Conservation (phyloP, 1,140 invertebrate genomes). For the Zaprionus ghesquierei region DNA sequence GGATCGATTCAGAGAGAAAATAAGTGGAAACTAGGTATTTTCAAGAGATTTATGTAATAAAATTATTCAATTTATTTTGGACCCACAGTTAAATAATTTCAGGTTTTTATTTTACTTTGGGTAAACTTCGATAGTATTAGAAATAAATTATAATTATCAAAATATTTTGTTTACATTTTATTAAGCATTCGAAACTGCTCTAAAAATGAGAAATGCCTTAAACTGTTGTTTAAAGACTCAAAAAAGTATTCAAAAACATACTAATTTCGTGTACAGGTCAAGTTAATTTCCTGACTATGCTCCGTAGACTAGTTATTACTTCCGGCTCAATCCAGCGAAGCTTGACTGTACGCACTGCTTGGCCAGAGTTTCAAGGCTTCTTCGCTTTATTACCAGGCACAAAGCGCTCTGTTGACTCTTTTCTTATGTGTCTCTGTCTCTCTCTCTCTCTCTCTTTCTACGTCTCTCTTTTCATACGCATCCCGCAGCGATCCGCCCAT, state of each 20-base stretch:
- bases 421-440: constrained; percentile 6
- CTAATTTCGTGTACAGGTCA: background rate
- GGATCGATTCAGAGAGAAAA: background rate
- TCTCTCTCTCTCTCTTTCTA: background rate
- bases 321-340: background rate
- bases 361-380: constrained; percentile 16
- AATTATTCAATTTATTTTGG: no score
- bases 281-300: background rate
- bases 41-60: no score
- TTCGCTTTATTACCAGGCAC: constrained; percentile 11
- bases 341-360: constrained; percentile 9
- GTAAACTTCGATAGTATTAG: no score
- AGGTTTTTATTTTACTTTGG: no score
- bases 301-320: background rate
- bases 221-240: no score
- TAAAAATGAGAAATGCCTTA: no score
- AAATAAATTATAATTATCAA: no score
- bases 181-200: no score
- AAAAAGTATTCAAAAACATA: background rate
- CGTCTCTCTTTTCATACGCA: constrained; percentile 19
- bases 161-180: no score
- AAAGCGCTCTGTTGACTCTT: constrained; percentile 1
- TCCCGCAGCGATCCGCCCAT: constrained; percentile 89
- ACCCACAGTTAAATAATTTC: no score
- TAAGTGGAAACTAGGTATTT: no score